Evolutionary conservation across 1,140 invertebrate genomes (phyloP).

Genomic region (Pseudomyrmex sp.): DNA sequence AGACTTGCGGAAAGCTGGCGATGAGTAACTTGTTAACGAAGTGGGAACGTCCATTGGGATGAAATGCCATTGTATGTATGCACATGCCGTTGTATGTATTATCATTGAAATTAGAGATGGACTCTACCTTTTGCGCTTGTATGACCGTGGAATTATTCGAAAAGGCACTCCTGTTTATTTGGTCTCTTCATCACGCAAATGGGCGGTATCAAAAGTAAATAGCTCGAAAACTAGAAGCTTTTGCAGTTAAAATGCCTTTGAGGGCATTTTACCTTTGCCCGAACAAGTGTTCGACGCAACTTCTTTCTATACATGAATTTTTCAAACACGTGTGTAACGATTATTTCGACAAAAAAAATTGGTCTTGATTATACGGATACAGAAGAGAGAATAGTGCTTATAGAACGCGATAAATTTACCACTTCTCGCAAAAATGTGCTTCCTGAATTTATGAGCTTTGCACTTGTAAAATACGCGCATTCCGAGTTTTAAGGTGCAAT

Average conservation of each 20-base stretch:
- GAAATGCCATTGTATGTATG: neutral
- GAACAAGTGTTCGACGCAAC: too few species aligned
- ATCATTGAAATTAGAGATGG: neutral
- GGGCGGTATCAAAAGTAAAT: too few species aligned
- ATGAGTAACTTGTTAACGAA: constrained; percentile 38
- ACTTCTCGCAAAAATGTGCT: neutral
- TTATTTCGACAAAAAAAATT: neutral
- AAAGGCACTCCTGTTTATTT: too few species aligned
- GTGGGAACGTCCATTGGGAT: constrained; percentile 24
- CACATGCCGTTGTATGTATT: neutral
- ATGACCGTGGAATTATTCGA: too few species aligned
- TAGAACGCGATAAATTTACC: neutral
- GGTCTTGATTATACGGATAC: neutral
- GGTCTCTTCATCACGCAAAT: too few species aligned
- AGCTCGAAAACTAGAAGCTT: too few species aligned
- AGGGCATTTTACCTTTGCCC: too few species aligned
- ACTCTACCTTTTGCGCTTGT: neutral
- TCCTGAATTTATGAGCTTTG: neutral
- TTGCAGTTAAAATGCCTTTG: too few species aligned
- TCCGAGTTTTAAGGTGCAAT: neutral
- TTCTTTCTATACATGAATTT: neutral
- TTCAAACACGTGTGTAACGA: neutral
- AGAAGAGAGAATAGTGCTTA: neutral
- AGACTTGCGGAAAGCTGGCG: neutral
- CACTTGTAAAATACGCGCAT: neutral